These are phyloP conservation scores for Drosophila lacertosa DNA, from an alignment of 1,140 invertebrate genomes.

Conservation along the genomic window DNA sequence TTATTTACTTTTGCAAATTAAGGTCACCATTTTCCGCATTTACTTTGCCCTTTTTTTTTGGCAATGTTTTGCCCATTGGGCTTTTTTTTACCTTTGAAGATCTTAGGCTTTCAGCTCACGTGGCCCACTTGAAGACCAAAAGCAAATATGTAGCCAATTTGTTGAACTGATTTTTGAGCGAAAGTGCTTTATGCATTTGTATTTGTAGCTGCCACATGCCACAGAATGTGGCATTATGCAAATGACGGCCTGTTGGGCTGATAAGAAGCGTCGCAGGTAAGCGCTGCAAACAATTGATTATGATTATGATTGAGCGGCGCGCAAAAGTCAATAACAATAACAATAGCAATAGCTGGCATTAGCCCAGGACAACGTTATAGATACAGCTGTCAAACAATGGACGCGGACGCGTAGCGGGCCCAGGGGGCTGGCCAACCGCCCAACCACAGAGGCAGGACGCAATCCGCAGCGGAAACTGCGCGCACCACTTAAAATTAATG, in stretches of 20 bases:
- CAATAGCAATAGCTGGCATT: too few species aligned
- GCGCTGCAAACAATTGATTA: slow-evolving; percentile 64
- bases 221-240: slow-evolving; percentile 61
- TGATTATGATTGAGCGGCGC: slow-evolving; percentile 76
- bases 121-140: slow-evolving; percentile 63
- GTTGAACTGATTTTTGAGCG: slow-evolving; percentile 70
- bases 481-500: slow-evolving; percentile 80
- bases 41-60: slow-evolving; percentile 37
- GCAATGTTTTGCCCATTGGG: slow-evolving; percentile 60
- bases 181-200: slow-evolving; percentile 53
- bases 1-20: slow-evolving; percentile 83
- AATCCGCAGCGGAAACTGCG: slow-evolving; percentile 22
- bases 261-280: slow-evolving; percentile 68
- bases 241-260: slow-evolving; percentile 46
- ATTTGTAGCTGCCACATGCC: slow-evolving; percentile 16
- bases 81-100: slow-evolving; percentile 70
- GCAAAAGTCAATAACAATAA: slow-evolving; percentile 80
- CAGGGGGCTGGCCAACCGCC: slow-evolving; percentile 25
- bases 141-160: slow-evolving; percentile 73
- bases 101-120: slow-evolving; percentile 69
- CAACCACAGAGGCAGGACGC: slow-evolving; percentile 6
- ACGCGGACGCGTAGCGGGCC: slow-evolving; percentile 14
- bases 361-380: slow-evolving; percentile 53
- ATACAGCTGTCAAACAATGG: slow-evolving; percentile 53
- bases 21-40: slow-evolving; percentile 79